Evolutionary conservation across 1,140 invertebrate genomes (phyloP).

Genomic region (Magallana angulata): DNA sequence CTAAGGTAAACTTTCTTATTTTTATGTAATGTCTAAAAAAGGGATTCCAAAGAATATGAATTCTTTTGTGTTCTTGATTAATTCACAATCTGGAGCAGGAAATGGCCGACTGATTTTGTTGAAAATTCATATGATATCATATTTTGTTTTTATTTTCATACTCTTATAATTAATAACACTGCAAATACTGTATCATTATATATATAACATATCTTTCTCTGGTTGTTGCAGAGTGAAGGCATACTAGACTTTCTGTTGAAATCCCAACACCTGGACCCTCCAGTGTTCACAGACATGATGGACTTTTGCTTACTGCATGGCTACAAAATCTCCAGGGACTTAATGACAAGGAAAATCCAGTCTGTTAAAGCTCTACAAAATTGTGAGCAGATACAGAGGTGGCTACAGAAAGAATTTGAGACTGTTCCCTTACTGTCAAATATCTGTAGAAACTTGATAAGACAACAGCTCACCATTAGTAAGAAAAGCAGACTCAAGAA

Average conservation of each 20-base stretch:
- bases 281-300: conserved; percentile 13
- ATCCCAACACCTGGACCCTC: neutral
- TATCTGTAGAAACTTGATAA: conserved; percentile 19
- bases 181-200: too few species aligned
- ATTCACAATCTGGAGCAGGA: neutral
- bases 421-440: neutral
- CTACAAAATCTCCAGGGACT: neutral
- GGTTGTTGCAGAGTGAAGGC: neutral
- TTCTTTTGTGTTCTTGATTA: neutral
- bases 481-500: neutral
- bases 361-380: neutral
- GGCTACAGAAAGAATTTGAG: neutral
- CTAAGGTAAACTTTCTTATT: conserved; percentile 47
- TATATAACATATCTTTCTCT: neutral
- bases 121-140: neutral
- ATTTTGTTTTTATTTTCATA: neutral
- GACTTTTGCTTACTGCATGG: conserved; percentile 21
- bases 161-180: neutral
- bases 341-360: neutral
- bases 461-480: neutral
- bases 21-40: neutral
- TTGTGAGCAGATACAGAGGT: neutral
- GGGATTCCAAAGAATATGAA: too few species aligned
- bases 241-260: neutral
- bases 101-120: neutral